phyloP scores from a whole-genome alignment of 2,888 invertebrate species.

The Epinotia nisella region DNA sequence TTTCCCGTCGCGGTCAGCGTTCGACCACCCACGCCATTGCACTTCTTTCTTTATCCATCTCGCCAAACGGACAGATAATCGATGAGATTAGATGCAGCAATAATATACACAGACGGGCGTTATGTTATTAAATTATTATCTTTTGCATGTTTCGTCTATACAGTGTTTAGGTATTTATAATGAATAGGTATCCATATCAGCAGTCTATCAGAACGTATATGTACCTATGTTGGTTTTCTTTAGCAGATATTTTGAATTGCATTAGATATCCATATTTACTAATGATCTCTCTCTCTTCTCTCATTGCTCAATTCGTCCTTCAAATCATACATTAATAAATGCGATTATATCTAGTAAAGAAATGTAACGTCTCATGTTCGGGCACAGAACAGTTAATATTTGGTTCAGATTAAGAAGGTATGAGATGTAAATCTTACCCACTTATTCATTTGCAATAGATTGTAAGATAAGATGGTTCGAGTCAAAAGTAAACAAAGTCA shows the following conservation, averaged over 20 bases:
- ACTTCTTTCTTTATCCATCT: conserved; percentile 52
- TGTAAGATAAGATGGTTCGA: conserved; percentile 34
- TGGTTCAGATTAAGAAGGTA: conserved; percentile 15
- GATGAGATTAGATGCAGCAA: conserved; percentile 19
- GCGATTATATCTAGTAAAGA: too few relatives aligned
- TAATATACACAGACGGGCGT: conserved; percentile 21
- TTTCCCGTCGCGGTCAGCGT: conserved; percentile 47
- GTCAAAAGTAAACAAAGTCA: conserved; percentile 53
- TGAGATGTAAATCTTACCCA: conserved; percentile 22
- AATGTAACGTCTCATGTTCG: too few relatives aligned
- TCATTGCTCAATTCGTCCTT: too few relatives aligned
- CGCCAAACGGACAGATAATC: conserved; percentile 16
- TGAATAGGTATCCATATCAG: background rate
- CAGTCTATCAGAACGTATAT: too few relatives aligned
- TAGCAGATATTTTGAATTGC: background rate
- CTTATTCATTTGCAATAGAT: conserved; percentile 30
- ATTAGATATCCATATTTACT: too few relatives aligned
- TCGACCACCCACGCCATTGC: conserved; percentile 57
- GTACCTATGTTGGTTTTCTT: too few relatives aligned
- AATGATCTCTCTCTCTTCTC: too few relatives aligned
- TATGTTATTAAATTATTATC: conserved; percentile 17
- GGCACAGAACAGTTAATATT: too few relatives aligned
- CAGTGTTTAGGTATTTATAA: background rate
- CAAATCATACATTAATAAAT: too few relatives aligned
- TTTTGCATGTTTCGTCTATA: background rate